Conservation (phyloP, 2,113 vertebrate species). For the Acanthisitta chloris region DNA sequence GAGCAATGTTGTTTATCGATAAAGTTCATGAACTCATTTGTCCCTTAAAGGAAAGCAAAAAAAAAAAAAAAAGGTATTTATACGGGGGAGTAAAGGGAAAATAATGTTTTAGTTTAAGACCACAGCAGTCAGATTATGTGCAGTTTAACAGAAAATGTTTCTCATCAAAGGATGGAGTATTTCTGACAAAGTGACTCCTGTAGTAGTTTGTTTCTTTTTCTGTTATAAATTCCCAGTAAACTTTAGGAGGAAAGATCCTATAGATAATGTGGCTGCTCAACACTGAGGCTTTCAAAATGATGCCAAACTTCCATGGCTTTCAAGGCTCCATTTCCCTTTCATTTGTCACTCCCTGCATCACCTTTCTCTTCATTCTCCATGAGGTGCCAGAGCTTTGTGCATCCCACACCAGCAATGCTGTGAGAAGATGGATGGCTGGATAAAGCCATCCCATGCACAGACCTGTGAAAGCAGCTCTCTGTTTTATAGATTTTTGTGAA, state of each 20-base stretch:
- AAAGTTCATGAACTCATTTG: conserved; percentile 35
- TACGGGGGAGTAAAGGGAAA: not conserved
- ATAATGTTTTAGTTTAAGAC: not conserved
- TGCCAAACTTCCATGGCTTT: rapidly evolving
- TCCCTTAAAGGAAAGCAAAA: not conserved
- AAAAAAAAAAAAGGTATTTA: not conserved
- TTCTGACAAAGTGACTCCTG: not conserved
- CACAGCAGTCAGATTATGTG: not conserved
- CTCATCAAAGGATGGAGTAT: not conserved
- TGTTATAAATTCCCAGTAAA: not conserved
- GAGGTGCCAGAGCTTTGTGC: not conserved
- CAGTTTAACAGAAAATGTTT: not conserved
- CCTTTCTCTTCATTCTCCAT: rapidly evolving
- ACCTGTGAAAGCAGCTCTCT: not conserved
- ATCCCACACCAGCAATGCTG: rapidly evolving
- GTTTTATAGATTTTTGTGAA: not conserved
- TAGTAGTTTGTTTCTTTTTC: not conserved
- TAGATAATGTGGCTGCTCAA: not conserved
- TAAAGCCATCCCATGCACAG: not conserved
- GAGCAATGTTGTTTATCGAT: not conserved
- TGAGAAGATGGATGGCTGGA: not conserved
- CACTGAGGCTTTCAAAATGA: not conserved
- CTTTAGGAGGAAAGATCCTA: not conserved
- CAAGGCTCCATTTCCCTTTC: not conserved
- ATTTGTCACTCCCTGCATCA: not conserved